Evolutionary conservation across 2,113 vertebrate species (phyloP).

Genomic region (Rhinoderma darwinii): DNA sequence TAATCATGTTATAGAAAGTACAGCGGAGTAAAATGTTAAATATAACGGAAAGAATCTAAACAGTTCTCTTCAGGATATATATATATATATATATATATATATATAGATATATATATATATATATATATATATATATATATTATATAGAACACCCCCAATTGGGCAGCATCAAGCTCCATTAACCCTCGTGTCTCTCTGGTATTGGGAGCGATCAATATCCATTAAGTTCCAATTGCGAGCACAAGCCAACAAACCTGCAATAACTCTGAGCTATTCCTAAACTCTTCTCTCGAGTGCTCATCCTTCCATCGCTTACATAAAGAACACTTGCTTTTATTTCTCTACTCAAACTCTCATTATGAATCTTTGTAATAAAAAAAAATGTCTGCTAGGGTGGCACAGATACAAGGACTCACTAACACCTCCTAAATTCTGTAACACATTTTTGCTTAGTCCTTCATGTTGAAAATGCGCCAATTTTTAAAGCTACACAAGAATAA

Average conservation of each 20-base stretch:
- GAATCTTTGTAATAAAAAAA: not conserved
- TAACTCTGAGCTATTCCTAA: constrained; percentile 35
- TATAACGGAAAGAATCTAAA: constrained; percentile 14
- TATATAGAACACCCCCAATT: constrained; percentile 44
- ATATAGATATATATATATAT: constrained; percentile 48
- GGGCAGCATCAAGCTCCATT: constrained; percentile 51
- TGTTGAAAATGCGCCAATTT: too few relatives aligned
- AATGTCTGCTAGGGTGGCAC: not conserved
- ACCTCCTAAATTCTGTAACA: too few relatives aligned
- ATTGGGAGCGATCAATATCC: constrained; percentile 57
- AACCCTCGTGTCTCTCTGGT: constrained; percentile 42
- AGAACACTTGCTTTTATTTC: not conserved
- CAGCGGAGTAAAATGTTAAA: constrained; percentile 11
- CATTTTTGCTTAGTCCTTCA: too few relatives aligned
- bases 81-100: constrained; percentile 38
- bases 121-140: constrained; percentile 45
- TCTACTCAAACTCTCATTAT: not conserved
- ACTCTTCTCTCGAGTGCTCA: not conserved
- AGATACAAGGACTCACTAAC: not conserved
- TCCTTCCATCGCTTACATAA: not conserved
- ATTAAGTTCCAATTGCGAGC: constrained; percentile 52
- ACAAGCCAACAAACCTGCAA: constrained; percentile 44
- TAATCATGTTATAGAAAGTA: constrained; percentile 1
- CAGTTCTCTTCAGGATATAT: constrained; percentile 27
- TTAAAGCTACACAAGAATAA: too few relatives aligned